Conservation (phyloP, 2,113 vertebrate species). For the Syngnathoides biaculeatus region DNA sequence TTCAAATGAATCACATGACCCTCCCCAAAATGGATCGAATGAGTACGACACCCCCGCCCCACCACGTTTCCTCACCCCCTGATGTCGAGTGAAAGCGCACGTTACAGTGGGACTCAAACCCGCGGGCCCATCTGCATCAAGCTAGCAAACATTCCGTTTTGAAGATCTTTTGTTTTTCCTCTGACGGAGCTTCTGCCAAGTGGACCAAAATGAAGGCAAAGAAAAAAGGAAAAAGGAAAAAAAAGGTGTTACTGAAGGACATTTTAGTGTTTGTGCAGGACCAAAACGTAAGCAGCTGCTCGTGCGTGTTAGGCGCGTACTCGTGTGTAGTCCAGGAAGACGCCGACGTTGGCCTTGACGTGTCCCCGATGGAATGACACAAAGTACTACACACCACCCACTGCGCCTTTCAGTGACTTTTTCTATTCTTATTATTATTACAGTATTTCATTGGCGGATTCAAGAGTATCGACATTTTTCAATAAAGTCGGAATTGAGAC, state of each 20-base stretch:
- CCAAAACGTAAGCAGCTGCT: conserved; percentile 60
- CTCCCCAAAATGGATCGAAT: no score
- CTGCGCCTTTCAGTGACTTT: conserved; percentile 26
- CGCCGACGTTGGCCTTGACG: background rate
- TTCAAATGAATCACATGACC: background rate
- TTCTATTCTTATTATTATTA: conserved; percentile 40
- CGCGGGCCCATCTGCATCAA: conserved; percentile 23
- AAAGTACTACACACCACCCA: background rate
- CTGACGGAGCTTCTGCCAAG: background rate
- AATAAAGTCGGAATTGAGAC: conserved; percentile 65
- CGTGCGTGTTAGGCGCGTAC: conserved; percentile 7
- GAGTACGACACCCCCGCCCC: no score
- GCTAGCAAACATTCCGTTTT: conserved; percentile 34
- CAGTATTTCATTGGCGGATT: conserved; percentile 66
- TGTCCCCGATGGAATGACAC: conserved; percentile 10
- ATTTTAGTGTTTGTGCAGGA: conserved; percentile 15
- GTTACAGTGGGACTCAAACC: background rate
- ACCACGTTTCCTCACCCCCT: background rate
- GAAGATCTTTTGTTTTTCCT: background rate
- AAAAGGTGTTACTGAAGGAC: conserved; percentile 12
- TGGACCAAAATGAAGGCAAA: conserved; percentile 45
- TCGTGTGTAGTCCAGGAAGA: conserved; percentile 5
- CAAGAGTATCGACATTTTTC: conserved; percentile 60
- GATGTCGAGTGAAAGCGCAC: background rate
- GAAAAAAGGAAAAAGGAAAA: conserved; percentile 15